Evolutionary conservation across 1,140 invertebrate genomes (phyloP).

Genomic region (Halyomorpha halys): DNA sequence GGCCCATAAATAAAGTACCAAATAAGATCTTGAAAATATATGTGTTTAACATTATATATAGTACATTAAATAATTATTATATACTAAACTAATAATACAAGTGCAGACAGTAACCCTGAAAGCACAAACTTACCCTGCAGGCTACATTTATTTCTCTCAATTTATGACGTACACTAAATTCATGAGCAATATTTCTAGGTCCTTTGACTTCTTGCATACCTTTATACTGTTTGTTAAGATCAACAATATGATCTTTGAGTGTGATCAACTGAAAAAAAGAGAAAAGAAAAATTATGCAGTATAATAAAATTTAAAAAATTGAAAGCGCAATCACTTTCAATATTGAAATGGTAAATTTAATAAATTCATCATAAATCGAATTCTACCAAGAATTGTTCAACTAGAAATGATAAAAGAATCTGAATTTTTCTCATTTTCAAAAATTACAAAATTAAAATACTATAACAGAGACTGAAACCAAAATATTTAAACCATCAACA

Average conservation of each 20-base stretch:
- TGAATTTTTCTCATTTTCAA: too few species aligned
- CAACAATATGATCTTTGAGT: conserved; percentile 54
- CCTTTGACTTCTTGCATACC: conserved; percentile 53
- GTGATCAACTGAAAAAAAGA: conserved; percentile 47
- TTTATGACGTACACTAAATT: conserved; percentile 77
- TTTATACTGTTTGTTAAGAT: conserved; percentile 57
- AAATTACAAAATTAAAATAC: too few species aligned
- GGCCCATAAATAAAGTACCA: too few species aligned
- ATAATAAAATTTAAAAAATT: conserved; percentile 30
- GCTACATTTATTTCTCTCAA: conserved; percentile 68
- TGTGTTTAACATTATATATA: too few species aligned
- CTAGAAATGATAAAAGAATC: too few species aligned
- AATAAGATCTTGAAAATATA: too few species aligned
- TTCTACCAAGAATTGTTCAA: too few species aligned
- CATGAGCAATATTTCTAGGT: conserved; percentile 62
- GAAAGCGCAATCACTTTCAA: conserved; percentile 11
- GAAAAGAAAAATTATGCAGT: conserved; percentile 25
- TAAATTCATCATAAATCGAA: too few species aligned
- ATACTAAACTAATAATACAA: neutral
- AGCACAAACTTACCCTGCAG: conserved; percentile 47
- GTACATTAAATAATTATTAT: too few species aligned
- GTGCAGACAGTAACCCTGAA: neutral
- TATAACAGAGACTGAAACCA: too few species aligned
- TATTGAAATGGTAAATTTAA: too few species aligned
- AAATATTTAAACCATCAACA: too few species aligned